A percentile compares a stretch with the other conserved stretches of the same genome.
Evolutionary conservation across 2,797 vertebrate species (phyloP).

Genomic region (Champsocephalus gunnari): DNA sequence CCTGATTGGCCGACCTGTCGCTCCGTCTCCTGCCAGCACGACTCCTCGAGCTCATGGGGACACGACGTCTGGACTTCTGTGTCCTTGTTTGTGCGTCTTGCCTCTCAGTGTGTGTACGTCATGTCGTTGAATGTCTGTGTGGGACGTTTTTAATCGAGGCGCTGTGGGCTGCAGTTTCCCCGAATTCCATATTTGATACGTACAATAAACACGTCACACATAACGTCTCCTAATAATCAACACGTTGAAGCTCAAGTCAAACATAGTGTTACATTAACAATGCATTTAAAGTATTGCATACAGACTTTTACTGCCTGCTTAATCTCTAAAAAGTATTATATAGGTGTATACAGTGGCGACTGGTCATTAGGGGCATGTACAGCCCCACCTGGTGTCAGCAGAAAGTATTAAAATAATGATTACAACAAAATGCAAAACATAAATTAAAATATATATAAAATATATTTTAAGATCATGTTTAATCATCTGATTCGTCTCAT

Average conservation of each 20-base stretch:
- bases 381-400: no score
- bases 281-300: neutral
- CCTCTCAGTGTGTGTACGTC: neutral
- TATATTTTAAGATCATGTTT: no score
- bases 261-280: neutral
- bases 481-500: no score
- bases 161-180: neutral
- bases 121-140: neutral
- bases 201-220: neutral
- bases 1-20: constrained; percentile 63
- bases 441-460: no score
- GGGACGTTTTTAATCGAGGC: neutral
- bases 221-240: neutral
- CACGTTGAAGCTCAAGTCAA: neutral
- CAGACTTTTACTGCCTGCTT: no score
- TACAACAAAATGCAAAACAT: no score
- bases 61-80: constrained; percentile 36
- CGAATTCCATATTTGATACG: neutral
- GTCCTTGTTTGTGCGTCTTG: constrained; percentile 27
- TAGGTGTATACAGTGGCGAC: no score
- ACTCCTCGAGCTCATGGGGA: constrained; percentile 42
- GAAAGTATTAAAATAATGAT: no score
- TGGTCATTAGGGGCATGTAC: no score
- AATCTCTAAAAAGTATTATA: no score
- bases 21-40: constrained; percentile 43